Percentiles rank a stretch among this genome's conserved stretches.
Evolutionary conservation across 2,888 invertebrate species (phyloP).

Genomic region (Sclerodermus sp.): DNA sequence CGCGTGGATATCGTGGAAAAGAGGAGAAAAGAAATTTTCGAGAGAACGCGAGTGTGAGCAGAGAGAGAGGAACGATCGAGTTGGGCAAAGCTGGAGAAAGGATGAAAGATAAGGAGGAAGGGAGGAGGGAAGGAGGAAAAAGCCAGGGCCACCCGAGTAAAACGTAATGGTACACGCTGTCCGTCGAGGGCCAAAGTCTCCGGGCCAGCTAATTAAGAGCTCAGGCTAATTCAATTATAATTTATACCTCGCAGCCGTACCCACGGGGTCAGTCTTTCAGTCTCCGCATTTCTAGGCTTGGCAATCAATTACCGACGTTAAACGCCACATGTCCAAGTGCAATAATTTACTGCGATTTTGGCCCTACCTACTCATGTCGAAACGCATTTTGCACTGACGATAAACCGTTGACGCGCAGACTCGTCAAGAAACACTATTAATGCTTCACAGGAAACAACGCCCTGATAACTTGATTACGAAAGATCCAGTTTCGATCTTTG

Average conservation of each 20-base stretch:
- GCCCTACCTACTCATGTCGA: slow-evolving; percentile 14
- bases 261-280: slow-evolving; percentile 12
- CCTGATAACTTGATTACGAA: too few relatives aligned
- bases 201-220: slow-evolving; percentile 44
- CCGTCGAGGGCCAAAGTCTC: too few relatives aligned
- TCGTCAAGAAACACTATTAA: too few relatives aligned
- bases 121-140: slow-evolving; percentile 11
- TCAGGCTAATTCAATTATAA: slow-evolving; percentile 54
- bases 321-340: slow-evolving; percentile 43
- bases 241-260: slow-evolving; percentile 41
- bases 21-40: slow-evolving; percentile 4
- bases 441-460: too few relatives aligned
- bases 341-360: slow-evolving; percentile 44
- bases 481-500: too few relatives aligned
- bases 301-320: slow-evolving; percentile 50
- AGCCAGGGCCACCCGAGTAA: slow-evolving; percentile 18
- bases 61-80: slow-evolving; percentile 23
- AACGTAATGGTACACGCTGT: slow-evolving; percentile 18
- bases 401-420: neutral
- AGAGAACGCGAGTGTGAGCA: slow-evolving; percentile 20
- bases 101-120: slow-evolving; percentile 12
- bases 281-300: slow-evolving; percentile 22
- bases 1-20: neutral
- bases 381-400: neutral
- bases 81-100: slow-evolving; percentile 22